Base-by-base conservation (phyloP, 2,888 invertebrate genomes). In the Blomia tropicalis region DNA sequence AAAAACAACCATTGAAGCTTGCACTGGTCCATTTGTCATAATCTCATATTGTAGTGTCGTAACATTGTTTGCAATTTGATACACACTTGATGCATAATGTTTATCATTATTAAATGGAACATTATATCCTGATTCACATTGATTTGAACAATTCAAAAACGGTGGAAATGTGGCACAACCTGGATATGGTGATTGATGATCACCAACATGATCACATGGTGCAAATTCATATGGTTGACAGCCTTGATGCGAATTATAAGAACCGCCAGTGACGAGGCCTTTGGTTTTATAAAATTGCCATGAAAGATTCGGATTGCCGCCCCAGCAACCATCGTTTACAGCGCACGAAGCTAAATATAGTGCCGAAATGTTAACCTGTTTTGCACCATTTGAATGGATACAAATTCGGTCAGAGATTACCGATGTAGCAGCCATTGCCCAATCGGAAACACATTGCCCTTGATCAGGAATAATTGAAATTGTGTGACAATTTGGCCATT, bases 341-440 rank as follows among this genome's bases (percentile, higher is more conserved):
- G 79, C 76, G 71, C 90, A 91, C 27, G 85, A 81, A 4, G 88
- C 77, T 63, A 91, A 78, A 75, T 91, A 86, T 71, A 90, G 87
- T 22, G 89, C 82, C 1, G 89, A 88, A 69, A 87, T 81, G 69
- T 84, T 83, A 71, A 84, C 81, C 72, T 85, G 79, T 36, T 17
- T 7, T 19, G 79, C 78, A 19, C 79, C 78, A n/a, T n/a, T n/a
- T 0, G 85, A 84, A 70, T 83, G 83, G 69, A 87, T 87, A 74
- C 91, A 91, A 29, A 82, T 79, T 60, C 91, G 79, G 74, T 91
- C 91, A 3, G 87, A 85, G 84, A 90, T 90, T 1, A 88, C 85
- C 74, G 87, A 88, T 0, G 86, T 88, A 11, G 89, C 88, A 32
- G 87, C 89, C 1, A 79, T 78, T n/a, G 56, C 56, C 56, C 56